Percentiles rank a stretch among this genome's conserved stretches.
These are phyloP conservation scores for Orthonevra nobilis DNA, from an alignment of 2,888 invertebrate genomes.

Conservation along the genomic window DNA sequence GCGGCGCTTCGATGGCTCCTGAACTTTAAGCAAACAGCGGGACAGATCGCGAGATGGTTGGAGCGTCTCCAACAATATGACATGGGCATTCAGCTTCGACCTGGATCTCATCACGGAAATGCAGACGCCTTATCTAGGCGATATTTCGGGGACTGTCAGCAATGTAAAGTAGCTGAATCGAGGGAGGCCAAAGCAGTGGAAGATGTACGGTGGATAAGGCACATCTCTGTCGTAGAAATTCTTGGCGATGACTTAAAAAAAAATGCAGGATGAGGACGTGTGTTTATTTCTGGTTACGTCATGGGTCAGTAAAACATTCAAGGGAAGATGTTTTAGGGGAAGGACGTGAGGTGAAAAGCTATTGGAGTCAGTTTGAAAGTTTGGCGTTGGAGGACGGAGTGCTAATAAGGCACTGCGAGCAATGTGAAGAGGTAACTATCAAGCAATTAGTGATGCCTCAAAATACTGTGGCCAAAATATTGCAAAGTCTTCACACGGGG, in stretches of 20 bases:
- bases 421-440: neutral
- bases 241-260: neutral
- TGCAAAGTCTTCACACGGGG: too few species aligned
- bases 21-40: too few species aligned
- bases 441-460: conserved; percentile 1
- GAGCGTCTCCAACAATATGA: too few species aligned
- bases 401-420: neutral
- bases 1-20: too few species aligned
- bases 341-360: too few species aligned
- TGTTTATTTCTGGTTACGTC: neutral
- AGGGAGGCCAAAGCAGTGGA: neutral
- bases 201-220: neutral
- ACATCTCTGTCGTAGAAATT: neutral
- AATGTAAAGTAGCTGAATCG: neutral
- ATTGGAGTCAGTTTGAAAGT: neutral
- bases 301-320: too few species aligned
- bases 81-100: conserved; percentile 23
- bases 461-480: neutral
- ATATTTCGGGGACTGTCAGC: conserved; percentile 46
- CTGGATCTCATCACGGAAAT: conserved; percentile 66
- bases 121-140: conserved; percentile 71
- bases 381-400: conserved; percentile 7
- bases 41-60: conserved; percentile 72
- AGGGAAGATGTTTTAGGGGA: too few species aligned
- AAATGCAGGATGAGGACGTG: neutral